Evolutionary conservation across 2,113 vertebrate species (phyloP).

Genomic region (Suricata suricatta): DNA sequence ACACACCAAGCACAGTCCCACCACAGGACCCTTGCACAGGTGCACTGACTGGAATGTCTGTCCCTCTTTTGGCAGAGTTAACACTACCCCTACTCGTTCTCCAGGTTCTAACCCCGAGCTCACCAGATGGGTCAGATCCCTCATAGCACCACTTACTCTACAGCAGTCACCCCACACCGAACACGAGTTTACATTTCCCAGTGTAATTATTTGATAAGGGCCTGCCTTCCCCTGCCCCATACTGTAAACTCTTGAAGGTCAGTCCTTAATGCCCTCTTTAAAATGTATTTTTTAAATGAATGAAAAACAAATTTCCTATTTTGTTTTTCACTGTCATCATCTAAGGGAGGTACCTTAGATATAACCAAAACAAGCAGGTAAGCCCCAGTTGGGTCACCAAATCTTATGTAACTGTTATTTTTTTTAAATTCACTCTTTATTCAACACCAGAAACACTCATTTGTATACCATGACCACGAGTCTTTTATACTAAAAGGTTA

Average conservation of each 20-base stretch:
- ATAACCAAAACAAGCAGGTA: background rate
- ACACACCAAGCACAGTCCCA: background rate
- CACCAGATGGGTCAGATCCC: background rate
- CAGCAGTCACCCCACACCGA: background rate
- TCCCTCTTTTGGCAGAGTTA: background rate
- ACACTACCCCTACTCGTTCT: background rate
- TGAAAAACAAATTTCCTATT: background rate
- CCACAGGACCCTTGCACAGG: background rate
- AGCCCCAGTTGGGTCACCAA: background rate
- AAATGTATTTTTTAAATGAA: background rate
- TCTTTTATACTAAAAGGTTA: background rate
- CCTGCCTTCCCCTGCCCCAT: fast-evolving
- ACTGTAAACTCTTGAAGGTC: background rate
- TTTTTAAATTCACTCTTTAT: background rate
- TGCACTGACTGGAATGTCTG: too few relatives aligned
- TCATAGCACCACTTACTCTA: background rate
- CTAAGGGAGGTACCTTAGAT: background rate
- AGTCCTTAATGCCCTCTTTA: background rate
- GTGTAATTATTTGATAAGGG: fast-evolving
- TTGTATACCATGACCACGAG: background rate
- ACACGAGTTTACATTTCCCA: too few relatives aligned
- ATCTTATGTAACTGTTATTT: background rate
- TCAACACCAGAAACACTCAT: background rate
- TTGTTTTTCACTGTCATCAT: background rate
- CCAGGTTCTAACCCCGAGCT: background rate